A percentile compares a stretch with the other conserved stretches of the same genome.
phyloP scores from a whole-genome alignment of 2,113 vertebrate genomes.

The Coptodon bakossiorum region DNA sequence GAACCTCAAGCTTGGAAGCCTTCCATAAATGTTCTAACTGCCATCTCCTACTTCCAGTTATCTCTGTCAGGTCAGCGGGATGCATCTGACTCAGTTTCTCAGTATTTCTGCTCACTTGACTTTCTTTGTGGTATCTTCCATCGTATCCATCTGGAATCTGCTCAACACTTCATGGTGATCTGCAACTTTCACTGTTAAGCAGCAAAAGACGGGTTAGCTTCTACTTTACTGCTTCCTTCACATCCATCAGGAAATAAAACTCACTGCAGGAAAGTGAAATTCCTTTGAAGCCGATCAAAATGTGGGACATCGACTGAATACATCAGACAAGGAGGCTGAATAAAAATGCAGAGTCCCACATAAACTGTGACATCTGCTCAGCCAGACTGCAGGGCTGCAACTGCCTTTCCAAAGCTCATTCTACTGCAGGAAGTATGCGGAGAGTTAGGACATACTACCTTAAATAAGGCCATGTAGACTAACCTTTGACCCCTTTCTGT shows the following conservation, averaged over 20 bases:
- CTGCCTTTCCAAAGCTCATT: background rate
- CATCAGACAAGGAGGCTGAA: background rate
- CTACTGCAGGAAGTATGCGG: rapidly evolving
- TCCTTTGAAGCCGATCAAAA: background rate
- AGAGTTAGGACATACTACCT: background rate
- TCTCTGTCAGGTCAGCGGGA: rapidly evolving
- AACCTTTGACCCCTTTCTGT: background rate
- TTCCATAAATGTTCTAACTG: background rate
- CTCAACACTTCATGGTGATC: background rate
- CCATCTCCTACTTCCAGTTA: background rate
- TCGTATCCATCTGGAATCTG: background rate
- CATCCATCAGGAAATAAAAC: background rate
- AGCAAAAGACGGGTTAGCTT: background rate
- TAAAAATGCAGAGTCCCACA: background rate
- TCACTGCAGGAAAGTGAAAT: background rate
- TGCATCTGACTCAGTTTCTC: background rate
- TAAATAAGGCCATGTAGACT: background rate
- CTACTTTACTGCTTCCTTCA: rapidly evolving
- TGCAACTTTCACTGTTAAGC: background rate
- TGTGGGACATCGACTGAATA: background rate
- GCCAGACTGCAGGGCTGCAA: background rate
- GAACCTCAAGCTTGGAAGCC: background rate
- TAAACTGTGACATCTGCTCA: background rate
- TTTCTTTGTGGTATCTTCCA: background rate
- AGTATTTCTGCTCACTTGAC: background rate